Conservation (phyloP, 2,888 invertebrate genomes). For the Horisme vitalbata region DNA sequence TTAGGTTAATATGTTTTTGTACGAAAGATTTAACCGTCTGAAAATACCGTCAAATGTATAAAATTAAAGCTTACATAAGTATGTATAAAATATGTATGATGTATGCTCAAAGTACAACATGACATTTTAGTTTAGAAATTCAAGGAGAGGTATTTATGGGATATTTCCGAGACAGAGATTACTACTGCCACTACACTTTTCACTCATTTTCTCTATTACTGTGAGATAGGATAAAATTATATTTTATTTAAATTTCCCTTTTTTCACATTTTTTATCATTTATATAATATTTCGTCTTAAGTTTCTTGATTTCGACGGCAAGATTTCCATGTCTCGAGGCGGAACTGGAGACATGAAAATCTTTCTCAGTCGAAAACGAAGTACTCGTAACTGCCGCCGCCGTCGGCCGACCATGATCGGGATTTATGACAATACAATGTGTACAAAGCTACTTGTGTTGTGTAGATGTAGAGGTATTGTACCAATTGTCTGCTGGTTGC, state of each 20-base stretch:
- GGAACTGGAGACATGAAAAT: too few relatives aligned
- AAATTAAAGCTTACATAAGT: too few relatives aligned
- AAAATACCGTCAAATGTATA: too few relatives aligned
- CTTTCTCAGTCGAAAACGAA: too few relatives aligned
- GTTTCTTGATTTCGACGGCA: conserved; percentile 56
- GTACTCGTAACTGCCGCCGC: conserved; percentile 40
- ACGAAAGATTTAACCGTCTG: too few relatives aligned
- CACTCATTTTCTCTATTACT: conserved; percentile 25
- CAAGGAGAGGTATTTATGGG: not conserved
- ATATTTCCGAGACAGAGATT: not conserved
- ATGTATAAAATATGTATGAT: too few relatives aligned
- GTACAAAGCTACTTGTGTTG: conserved; percentile 13
- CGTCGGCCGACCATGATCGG: conserved; percentile 38
- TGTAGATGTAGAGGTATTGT: conserved; percentile 28
- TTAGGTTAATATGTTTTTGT: too few relatives aligned
- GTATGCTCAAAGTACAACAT: too few relatives aligned
- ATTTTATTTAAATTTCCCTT: too few relatives aligned
- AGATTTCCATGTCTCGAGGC: conserved; percentile 71
- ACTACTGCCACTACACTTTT: conserved; percentile 1
- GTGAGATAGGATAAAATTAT: conserved; percentile 18
- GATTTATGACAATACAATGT: conserved; percentile 53
- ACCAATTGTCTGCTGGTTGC: conserved; percentile 30
- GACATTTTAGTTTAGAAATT: too few relatives aligned
- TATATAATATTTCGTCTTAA: conserved; percentile 41
- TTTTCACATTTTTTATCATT: too few relatives aligned